A percentile compares a stretch with the other conserved stretches of the same genome.
These are phyloP conservation scores for Campylomormyrus tamandua DNA, from an alignment of 2,113 vertebrate genomes.

Conservation along the genomic window DNA sequence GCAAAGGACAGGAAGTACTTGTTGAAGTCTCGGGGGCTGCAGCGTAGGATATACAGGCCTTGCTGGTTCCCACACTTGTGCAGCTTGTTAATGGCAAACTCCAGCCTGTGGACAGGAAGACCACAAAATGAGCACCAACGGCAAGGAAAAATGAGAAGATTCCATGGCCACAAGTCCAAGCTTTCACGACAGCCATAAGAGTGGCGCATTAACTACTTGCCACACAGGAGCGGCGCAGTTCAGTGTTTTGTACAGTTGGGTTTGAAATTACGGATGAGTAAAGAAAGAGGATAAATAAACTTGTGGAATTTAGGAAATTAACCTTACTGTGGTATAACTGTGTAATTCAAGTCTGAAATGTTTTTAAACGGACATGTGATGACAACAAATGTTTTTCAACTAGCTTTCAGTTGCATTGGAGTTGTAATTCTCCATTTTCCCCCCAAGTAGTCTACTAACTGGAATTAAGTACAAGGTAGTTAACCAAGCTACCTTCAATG, in stretches of 20 bases:
- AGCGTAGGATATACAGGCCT: conserved; percentile 84
- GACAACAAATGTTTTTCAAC: neutral
- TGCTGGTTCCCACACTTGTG: conserved; percentile 79
- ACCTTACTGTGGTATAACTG: neutral
- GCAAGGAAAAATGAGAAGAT: neutral
- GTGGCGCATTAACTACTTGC: neutral
- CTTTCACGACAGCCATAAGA: neutral
- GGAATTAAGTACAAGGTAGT: no score
- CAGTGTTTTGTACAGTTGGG: neutral
- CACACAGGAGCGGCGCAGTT: neutral
- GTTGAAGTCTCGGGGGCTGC: conserved; percentile 88
- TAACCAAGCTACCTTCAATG: neutral
- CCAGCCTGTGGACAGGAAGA: conserved; percentile 66
- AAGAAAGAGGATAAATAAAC: neutral
- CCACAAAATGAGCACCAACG: neutral
- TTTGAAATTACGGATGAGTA: neutral
- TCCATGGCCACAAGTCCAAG: neutral
- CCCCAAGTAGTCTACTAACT: no score
- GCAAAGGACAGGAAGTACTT: conserved; percentile 95
- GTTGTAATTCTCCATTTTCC: neutral
- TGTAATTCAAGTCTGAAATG: neutral
- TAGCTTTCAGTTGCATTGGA: neutral
- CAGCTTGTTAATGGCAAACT: conserved; percentile 82
- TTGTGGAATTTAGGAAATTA: neutral
- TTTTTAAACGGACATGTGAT: neutral